Evolutionary conservation across 1,140 invertebrate genomes (phyloP), one percentile per base, ranked within the genome.

Genomic region (Galleria mellonella): DNA sequence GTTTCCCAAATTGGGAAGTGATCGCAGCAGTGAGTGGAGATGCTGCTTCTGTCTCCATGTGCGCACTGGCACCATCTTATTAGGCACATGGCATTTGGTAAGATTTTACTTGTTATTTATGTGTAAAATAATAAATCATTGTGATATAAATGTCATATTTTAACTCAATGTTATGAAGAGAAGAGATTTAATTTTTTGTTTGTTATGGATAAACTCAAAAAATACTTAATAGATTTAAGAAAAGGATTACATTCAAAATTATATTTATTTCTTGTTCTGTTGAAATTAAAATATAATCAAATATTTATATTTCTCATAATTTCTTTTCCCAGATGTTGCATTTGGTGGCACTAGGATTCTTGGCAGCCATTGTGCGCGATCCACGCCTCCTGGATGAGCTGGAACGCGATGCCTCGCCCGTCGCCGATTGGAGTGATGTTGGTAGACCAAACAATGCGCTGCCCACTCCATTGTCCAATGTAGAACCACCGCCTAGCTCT

Each of bases 31-130:
- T 47, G 91, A 93, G 67, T 94, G 92, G 91, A 88, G 89, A 47
- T 95, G 93, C 79, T 94, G 91, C 66, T 91, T 94, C 60, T 95
- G 94, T 67, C 89, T 94, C 40, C 94, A 95, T 87, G 94, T 96
- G 9, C 89, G 93, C 48, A 95, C 93, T 28, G 94, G 92, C 13
- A 94, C 94, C 8, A 90, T 95, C 39, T 86, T 94, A 46, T 89
- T 95, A 47, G 94, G 94, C 63, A 84, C 94, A 63, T 93, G 92
- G 90, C 92, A 94, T 81, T 87, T 94, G 89, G 94, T 95, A 87
- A 90, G 90, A 75, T 47, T 23, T n/a, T n/a, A n/a, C n/a, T n/a
- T n/a, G n/a, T n/a, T n/a, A n/a, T 39, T n/a, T 29, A 10, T 32
- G 28, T 15, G 3, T 33, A 36, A 30, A 40, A 41, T 41, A 6